phyloP scores from a whole-genome alignment of 1,140 invertebrate species.

The Pectinophora gossypiella region DNA sequence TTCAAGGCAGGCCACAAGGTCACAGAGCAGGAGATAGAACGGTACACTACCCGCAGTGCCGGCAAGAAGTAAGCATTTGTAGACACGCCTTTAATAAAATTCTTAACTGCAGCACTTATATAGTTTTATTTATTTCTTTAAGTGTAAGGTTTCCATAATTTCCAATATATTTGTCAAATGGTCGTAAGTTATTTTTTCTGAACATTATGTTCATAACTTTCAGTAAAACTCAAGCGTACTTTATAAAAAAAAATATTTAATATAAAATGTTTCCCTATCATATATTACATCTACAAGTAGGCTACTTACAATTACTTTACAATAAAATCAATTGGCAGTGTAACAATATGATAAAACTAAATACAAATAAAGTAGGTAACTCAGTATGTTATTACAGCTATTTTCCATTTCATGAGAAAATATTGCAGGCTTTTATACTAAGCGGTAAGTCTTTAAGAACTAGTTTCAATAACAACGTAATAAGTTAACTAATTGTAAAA shows the following conservation, averaged over 20 bases:
- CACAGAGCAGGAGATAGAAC: slow-evolving; percentile 49
- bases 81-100: too few relatives aligned
- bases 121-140: too few relatives aligned
- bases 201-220: too few relatives aligned
- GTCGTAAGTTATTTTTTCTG: too few relatives aligned
- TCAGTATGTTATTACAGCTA: slow-evolving; percentile 24
- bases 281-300: slow-evolving; percentile 30
- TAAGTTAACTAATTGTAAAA: slow-evolving; percentile 28
- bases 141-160: too few relatives aligned
- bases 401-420: slow-evolving; percentile 20
- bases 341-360: slow-evolving; percentile 29
- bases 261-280: slow-evolving; percentile 38
- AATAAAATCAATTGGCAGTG: slow-evolving; percentile 41
- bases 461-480: slow-evolving; percentile 22
- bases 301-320: slow-evolving; percentile 37
- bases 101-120: too few relatives aligned
- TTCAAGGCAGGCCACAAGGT: slow-evolving; percentile 66
- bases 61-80: slow-evolving; percentile 10
- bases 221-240: too few relatives aligned
- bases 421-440: slow-evolving; percentile 9
- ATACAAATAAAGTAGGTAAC: slow-evolving; percentile 41
- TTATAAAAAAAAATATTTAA: slow-evolving; percentile 40
- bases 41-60: slow-evolving; percentile 25
- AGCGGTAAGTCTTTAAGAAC: slow-evolving; percentile 15
- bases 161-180: too few relatives aligned